Base-by-base conservation (phyloP, 2,113 vertebrate genomes). In the Entelurus aequoreus region DNA sequence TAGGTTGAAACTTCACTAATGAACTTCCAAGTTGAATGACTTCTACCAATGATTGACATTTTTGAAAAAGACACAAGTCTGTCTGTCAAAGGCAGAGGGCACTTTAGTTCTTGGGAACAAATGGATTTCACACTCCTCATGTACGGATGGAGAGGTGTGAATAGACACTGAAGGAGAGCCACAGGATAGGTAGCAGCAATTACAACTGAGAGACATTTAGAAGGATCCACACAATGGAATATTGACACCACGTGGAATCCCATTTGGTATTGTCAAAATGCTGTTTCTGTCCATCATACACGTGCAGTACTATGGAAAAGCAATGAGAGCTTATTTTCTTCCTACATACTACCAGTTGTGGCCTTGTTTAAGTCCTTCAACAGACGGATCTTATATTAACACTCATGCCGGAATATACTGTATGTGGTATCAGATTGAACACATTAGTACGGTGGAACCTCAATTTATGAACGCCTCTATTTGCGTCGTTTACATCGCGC, bases 41-140 rank as follows among this genome's bases (percentile, higher is more conserved):
- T 79, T 82, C 72, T 48, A 68, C 65, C 2, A 35, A 62, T 81
- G 82, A 86, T 78, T 69, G 79, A 76, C 81, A 78, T 68, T 78
- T 63, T 35, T 58, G 56, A 58, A 16, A 36, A 54, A 76, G 80
- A 80, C 71, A 82, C 76, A 82, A 83, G 19, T 19, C 69, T 75
- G 76, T 63, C 74, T 78, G 75, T 85, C 77, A 82, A 54, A 14
- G 72, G 67, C 49, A 59, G 66, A 77, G 74, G 77, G 70, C 16
- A 8, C 79, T 75, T 78, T 72, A 76, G 81, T 68, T 77, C 84
- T 68, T 85, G 55, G 78, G 79, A 82, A 87, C 81, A 82, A 88
- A 87, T 83, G 78, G 81, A 75, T 82, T 88, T 86, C 77, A 80
- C 81, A 84, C 80, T 78, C 61, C 68, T 84, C 74, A 80, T 84